phyloP scores from a whole-genome alignment of 2,797 vertebrate species.

The Cuculus canorus region DNA sequence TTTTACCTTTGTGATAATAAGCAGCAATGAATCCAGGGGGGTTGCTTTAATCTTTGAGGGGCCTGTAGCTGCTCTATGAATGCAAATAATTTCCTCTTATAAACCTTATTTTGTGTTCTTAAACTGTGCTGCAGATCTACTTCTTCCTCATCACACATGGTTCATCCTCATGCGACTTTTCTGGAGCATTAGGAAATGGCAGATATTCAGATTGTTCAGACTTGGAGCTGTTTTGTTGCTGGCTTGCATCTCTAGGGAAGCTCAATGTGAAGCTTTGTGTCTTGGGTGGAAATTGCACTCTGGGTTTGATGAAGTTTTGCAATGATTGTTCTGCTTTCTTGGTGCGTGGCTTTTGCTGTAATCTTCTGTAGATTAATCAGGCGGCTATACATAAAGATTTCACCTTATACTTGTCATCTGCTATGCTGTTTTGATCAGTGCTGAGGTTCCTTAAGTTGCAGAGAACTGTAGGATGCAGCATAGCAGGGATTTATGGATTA shows the following conservation, averaged over 20 bases:
- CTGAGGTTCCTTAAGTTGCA: slow-evolving; percentile 3
- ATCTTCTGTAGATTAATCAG: neutral
- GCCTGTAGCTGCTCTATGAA: neutral
- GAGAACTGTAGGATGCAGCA: neutral
- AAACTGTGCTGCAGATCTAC: neutral
- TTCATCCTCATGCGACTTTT: neutral
- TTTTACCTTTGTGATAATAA: neutral
- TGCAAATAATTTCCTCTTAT: neutral
- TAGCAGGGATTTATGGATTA: slow-evolving; percentile 61
- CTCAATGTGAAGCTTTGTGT: neutral
- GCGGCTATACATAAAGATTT: neutral
- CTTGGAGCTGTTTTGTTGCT: neutral
- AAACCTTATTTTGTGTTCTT: neutral
- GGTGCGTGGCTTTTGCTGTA: neutral
- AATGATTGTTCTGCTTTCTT: neutral
- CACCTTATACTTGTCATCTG: neutral
- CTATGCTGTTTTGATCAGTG: neutral
- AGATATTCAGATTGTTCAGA: neutral
- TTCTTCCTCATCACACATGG: fast-evolving
- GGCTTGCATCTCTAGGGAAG: fast-evolving
- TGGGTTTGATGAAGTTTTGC: neutral
- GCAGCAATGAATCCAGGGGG: neutral
- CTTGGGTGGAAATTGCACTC: neutral
- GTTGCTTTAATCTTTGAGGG: neutral
- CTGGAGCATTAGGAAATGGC: neutral